These are phyloP conservation scores for Pocillopora grandis DNA, from an alignment of 92 coral and sea anemone species.

Conservation along the genomic window DNA sequence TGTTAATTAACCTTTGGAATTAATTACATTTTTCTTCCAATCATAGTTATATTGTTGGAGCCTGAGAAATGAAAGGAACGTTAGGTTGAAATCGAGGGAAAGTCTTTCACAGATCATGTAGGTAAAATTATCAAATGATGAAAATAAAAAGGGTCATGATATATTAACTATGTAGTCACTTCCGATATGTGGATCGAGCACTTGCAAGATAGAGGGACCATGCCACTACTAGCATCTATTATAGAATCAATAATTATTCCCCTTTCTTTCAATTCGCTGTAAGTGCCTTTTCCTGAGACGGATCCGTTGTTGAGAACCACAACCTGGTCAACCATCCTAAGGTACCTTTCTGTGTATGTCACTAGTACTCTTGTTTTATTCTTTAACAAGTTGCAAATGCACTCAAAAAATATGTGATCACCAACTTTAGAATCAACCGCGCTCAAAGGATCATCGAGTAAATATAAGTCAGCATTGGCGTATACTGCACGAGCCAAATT, in stretches of 20 bases:
- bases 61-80: no score
- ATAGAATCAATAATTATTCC: background rate
- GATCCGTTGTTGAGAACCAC: conserved; percentile 20
- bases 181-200: no score
- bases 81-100: no score
- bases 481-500: conserved; percentile 41
- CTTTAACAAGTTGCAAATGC: conserved; percentile 5
- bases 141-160: no score
- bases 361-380: conserved; percentile 8
- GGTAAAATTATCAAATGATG: no score
- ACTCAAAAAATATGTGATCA: conserved; percentile 13
- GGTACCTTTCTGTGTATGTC: background rate
- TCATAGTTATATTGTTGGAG: no score
- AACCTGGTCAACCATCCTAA: conserved; percentile 10
- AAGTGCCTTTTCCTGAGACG: background rate
- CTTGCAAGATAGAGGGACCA: no score
- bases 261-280: background rate
- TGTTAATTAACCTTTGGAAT: no score
- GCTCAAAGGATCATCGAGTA: conserved; percentile 24
- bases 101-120: no score
- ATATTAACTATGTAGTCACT: no score
- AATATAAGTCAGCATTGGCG: conserved; percentile 31
- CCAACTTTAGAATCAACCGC: conserved; percentile 31
- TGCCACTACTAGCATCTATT: background rate
- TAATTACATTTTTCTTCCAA: no score